Conservation (phyloP, 2,888 invertebrate species). For the Colletes collaris region DNA sequence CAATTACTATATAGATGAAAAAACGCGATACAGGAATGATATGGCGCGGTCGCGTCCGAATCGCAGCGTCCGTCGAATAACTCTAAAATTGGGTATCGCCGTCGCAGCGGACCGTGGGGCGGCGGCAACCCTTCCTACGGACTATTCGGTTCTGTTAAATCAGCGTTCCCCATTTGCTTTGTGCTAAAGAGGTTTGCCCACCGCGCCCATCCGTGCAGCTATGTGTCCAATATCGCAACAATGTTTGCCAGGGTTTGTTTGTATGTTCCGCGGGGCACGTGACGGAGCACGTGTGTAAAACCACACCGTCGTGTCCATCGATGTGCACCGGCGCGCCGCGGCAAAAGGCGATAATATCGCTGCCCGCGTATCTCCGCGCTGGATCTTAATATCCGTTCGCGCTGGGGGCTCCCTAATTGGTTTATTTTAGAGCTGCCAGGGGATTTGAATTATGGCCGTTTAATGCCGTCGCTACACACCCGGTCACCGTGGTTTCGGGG, state of each 20-base stretch:
- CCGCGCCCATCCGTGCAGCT: constrained; percentile 17
- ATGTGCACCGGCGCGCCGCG: constrained; percentile 5
- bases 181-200: constrained; percentile 50
- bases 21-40: background rate
- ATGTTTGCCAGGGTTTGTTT: constrained; percentile 46
- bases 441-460: constrained; percentile 69
- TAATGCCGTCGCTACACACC: constrained; percentile 51
- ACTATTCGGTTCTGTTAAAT: constrained; percentile 22
- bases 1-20: too few species aligned
- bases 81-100: background rate
- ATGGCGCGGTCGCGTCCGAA: too few species aligned
- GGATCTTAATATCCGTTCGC: constrained; percentile 72
- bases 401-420: constrained; percentile 64
- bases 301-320: constrained; percentile 12
- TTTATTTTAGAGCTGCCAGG: constrained; percentile 68
- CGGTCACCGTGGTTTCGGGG: constrained; percentile 26
- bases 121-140: background rate
- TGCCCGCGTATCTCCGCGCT: constrained; percentile 38
- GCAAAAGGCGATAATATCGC: constrained; percentile 32
- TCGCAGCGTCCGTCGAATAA: background rate
- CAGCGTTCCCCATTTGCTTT: constrained; percentile 48
- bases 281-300: constrained; percentile 45
- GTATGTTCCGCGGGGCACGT: constrained; percentile 16
- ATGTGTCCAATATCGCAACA: constrained; percentile 54
- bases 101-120: background rate